These are phyloP conservation scores for Pammene aurita DNA, from an alignment of 2,888 invertebrate species.

Conservation along the genomic window DNA sequence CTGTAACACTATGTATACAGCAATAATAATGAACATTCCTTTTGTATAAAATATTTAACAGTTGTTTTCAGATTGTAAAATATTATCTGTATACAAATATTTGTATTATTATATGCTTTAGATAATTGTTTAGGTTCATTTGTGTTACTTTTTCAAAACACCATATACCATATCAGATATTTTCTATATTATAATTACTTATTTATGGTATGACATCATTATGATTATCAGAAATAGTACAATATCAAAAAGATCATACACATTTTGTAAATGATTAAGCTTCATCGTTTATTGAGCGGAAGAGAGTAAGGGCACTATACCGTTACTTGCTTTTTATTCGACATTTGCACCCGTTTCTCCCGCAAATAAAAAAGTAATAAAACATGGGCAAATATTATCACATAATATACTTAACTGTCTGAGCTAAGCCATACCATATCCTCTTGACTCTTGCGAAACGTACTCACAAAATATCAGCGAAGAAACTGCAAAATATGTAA, in stretches of 20 bases:
- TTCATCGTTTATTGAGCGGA: background rate
- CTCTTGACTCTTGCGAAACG: background rate
- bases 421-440: background rate
- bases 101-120: slow-evolving; percentile 59
- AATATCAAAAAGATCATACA: background rate
- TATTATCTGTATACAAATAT: slow-evolving; percentile 48
- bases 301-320: background rate
- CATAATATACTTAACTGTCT: background rate
- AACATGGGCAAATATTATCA: background rate
- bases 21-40: slow-evolving; percentile 56
- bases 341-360: background rate
- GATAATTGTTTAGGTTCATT: slow-evolving; percentile 48
- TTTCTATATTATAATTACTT: slow-evolving; percentile 15
- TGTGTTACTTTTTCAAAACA: slow-evolving; percentile 29
- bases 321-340: background rate
- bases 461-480: background rate
- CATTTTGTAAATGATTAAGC: background rate
- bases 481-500: background rate
- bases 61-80: slow-evolving; percentile 46
- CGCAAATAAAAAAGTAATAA: background rate
- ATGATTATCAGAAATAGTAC: slow-evolving; percentile 3
- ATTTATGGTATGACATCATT: slow-evolving; percentile 9
- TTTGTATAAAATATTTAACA: slow-evolving; percentile 48
- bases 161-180: slow-evolving; percentile 23
- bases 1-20: slow-evolving; percentile 44